phyloP scores from a whole-genome alignment of 2,113 vertebrate genomes.

The Marcusenius ussheri region DNA sequence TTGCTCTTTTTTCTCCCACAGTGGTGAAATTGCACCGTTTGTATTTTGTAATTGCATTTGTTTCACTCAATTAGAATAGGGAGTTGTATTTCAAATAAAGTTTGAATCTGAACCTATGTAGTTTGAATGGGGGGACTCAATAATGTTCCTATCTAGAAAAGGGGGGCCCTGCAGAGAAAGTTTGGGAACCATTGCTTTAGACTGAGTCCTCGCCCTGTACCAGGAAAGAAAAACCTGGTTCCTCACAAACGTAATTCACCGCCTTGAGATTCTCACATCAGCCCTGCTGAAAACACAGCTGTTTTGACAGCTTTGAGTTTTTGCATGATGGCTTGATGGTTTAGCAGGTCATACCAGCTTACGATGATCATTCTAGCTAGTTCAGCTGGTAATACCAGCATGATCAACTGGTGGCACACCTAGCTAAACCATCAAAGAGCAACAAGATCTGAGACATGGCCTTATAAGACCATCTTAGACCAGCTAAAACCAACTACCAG shows the following conservation, averaged over 20 bases:
- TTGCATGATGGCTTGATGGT: background rate
- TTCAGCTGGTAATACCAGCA: background rate
- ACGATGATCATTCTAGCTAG: background rate
- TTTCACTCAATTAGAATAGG: no score
- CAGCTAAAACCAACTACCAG: background rate
- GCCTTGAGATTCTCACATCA: background rate
- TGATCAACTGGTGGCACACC: background rate
- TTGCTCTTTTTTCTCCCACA: no score
- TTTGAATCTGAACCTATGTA: no score
- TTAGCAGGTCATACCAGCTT: no score
- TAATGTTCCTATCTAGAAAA: no score
- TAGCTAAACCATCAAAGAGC: background rate
- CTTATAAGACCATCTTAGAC: background rate
- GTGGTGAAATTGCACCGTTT: no score
- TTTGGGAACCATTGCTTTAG: no score
- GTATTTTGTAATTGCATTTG: no score
- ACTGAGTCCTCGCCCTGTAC: background rate
- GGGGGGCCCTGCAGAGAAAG: no score
- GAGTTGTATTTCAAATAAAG: no score
- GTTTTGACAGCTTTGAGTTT: background rate
- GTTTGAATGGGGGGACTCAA: no score
- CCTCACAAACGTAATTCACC: background rate
- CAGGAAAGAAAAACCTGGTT: background rate
- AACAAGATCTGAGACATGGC: background rate
- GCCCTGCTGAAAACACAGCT: background rate